These are phyloP conservation scores for Trematomus loennbergii DNA, from an alignment of 2,113 vertebrate genomes.

Conservation along the genomic window DNA sequence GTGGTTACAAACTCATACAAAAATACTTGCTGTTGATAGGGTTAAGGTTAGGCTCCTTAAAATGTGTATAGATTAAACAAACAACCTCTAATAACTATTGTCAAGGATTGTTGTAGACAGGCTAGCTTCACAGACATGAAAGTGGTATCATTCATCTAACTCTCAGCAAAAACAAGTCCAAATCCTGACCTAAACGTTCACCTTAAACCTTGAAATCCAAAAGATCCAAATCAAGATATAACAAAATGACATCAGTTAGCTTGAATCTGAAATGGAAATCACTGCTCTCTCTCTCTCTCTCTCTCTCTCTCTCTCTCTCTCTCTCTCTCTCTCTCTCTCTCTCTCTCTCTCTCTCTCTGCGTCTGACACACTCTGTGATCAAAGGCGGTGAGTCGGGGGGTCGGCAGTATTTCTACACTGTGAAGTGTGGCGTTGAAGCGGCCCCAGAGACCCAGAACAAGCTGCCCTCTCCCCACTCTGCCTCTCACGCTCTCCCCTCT, in stretches of 20 bases:
- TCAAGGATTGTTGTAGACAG: background rate
- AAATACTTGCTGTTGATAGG: background rate
- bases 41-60: background rate
- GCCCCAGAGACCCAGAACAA: slow-evolving; percentile 74
- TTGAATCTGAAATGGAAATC: slow-evolving; percentile 20
- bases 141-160: background rate
- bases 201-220: background rate
- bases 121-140: too few species aligned
- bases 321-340: too few species aligned
- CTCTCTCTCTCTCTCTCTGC: background rate
- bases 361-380: slow-evolving; percentile 47
- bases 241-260: slow-evolving; percentile 9
- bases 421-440: slow-evolving; percentile 71
- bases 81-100: too few species aligned
- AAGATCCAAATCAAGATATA: background rate
- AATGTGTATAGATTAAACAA: too few species aligned
- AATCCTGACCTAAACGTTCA: background rate
- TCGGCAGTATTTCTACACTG: slow-evolving; percentile 77
- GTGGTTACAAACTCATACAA: background rate
- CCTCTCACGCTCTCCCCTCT: slow-evolving; percentile 56
- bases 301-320: too few species aligned
- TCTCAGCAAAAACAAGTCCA: background rate
- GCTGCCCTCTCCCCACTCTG: slow-evolving; percentile 61
- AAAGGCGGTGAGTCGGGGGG: slow-evolving; percentile 63
- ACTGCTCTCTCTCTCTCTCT: background rate